A percentile compares a stretch with the other conserved stretches of the same genome.
These are phyloP conservation scores for Coregonus sp. DNA, from an alignment of 2,797 vertebrate genomes.

Conservation along the genomic window DNA sequence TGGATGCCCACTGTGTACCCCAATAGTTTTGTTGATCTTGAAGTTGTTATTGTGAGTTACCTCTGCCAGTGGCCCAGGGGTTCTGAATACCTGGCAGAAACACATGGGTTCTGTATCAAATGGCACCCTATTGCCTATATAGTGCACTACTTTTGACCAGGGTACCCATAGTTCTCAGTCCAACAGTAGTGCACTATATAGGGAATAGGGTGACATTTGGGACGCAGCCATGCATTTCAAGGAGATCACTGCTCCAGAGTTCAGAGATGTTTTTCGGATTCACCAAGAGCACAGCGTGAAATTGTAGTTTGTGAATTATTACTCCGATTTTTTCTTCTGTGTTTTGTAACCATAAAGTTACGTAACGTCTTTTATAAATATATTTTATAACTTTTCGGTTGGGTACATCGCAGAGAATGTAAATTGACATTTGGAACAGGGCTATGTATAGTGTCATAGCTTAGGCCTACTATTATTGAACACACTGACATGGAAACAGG, in stretches of 20 bases:
- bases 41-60: constrained; percentile 36
- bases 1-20: constrained; percentile 21
- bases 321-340: neutral
- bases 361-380: constrained; percentile 20
- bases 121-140: too few species aligned
- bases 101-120: neutral
- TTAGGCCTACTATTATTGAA: too few species aligned
- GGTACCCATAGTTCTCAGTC: too few species aligned
- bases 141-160: too few species aligned
- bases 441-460: too few species aligned
- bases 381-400: constrained; percentile 25
- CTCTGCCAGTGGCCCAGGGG: constrained; percentile 41
- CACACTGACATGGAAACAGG: neutral
- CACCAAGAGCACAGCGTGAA: constrained; percentile 25
- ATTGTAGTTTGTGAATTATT: constrained; percentile 1
- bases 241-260: constrained; percentile 32
- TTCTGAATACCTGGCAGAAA: constrained; percentile 48
- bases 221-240: constrained; percentile 4
- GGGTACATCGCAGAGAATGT: neutral
- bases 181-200: neutral
- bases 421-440: constrained; percentile 1
- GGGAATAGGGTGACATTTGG: neutral
- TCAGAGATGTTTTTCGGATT: constrained; percentile 21
- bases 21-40: constrained; percentile 34
- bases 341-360: constrained; percentile 18